Evolutionary conservation across 2,797 vertebrate species (phyloP).

Genomic region (Pipistrellus kuhlii): DNA sequence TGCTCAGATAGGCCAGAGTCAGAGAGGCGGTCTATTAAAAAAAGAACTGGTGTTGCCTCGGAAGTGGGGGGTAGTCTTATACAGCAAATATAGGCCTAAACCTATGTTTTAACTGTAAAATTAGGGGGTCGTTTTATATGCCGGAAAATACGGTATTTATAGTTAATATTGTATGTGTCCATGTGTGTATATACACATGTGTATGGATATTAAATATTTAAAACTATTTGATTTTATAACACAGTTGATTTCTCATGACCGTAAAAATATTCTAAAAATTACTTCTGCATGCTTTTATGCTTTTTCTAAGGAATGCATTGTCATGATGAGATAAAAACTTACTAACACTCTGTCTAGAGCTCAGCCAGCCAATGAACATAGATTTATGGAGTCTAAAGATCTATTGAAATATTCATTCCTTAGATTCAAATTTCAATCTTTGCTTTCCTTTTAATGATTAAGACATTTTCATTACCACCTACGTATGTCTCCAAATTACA

Average conservation of each 20-base stretch:
- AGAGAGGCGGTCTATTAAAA: no score
- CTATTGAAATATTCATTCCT: constrained; percentile 11
- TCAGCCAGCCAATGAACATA: neutral
- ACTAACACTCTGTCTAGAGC: neutral
- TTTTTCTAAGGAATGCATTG: constrained; percentile 10
- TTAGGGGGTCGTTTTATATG: no score
- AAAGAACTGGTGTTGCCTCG: no score
- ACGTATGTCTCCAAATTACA: neutral
- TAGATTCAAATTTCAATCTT: constrained; percentile 12
- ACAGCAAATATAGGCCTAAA: no score
- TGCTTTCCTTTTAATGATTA: constrained; percentile 23
- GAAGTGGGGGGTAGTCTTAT: no score
- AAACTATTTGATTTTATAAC: neutral
- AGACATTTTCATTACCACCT: constrained; percentile 51
- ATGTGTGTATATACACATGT: neutral
- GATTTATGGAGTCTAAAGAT: constrained; percentile 43
- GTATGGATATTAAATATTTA: neutral
- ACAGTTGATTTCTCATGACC: neutral
- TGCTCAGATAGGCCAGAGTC: no score
- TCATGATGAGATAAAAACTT: constrained; percentile 41
- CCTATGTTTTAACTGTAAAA: no score
- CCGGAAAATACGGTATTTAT: no score
- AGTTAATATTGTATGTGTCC: neutral
- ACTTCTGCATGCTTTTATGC: neutral
- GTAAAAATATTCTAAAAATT: constrained; percentile 37